phyloP scores from a whole-genome alignment of 2,797 vertebrate genomes.

The Xerus rutilus region DNA sequence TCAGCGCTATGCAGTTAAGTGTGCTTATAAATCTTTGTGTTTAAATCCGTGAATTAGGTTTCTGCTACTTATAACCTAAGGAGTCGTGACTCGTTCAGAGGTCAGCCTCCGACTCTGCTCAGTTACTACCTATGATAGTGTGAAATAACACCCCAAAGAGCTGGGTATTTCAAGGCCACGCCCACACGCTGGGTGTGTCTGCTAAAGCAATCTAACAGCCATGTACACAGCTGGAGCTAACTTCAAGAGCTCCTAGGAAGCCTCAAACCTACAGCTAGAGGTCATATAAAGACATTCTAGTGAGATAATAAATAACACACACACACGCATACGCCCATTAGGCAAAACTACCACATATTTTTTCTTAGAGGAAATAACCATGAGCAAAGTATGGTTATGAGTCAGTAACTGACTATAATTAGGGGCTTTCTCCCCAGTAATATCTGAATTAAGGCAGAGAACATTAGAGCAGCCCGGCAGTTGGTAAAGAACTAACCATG shows the following conservation, averaged over 20 bases:
- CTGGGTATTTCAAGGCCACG: neutral
- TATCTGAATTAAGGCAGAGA: constrained; percentile 63
- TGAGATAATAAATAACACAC: neutral
- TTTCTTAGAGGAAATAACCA: constrained; percentile 60
- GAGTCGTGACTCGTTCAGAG: neutral
- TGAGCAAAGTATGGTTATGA: constrained; percentile 56
- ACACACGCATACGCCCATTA: neutral
- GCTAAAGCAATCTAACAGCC: neutral
- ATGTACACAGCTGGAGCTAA: neutral
- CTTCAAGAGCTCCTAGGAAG: neutral
- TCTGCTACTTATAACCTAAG: neutral
- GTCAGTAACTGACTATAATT: constrained; percentile 67
- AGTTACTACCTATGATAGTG: neutral
- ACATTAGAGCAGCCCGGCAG: neutral
- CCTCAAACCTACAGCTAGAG: neutral
- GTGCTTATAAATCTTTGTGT: neutral
- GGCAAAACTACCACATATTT: constrained; percentile 36
- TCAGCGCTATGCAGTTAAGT: neutral
- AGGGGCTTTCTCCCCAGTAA: constrained; percentile 47
- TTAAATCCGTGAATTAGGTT: neutral
- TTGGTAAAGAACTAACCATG: constrained; percentile 27
- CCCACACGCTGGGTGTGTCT: neutral
- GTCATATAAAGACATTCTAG: neutral
- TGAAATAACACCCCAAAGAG: neutral
- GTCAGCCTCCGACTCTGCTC: neutral